Base-by-base conservation (phyloP, 2,113 vertebrate species). In the Tautogolabrus adspersus region DNA sequence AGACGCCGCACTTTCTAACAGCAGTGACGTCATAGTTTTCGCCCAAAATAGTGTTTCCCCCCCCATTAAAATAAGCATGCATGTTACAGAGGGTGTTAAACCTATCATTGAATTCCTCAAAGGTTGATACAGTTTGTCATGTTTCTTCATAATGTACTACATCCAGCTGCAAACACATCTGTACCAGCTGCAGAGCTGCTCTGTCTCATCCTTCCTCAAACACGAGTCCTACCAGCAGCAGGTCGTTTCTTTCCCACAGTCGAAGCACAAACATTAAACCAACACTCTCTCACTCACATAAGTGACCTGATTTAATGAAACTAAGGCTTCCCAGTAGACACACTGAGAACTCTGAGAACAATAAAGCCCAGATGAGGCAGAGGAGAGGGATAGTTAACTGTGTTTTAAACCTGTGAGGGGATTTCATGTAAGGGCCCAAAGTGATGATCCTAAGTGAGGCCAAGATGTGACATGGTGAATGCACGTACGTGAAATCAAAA, bases 261-360 rank as follows among this genome's bases (percentile, higher is more conserved):
- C 76, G 4, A 90, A 89, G 85, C 88, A 89, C 87, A 65, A 89
- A 73, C 78, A 85, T 51, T 26, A 52, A 74, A 69, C n/a, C 18
- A 12, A 38, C 62, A 46, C 6, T 54, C 46, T 11, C 64, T 16
- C 38, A 57, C 61, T 21, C 72, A n/a, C 15, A 7, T 22, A 42
- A 56, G 26, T 26, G 67, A 9, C 63, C 8, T n/a, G 11, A 0
- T 3, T 1, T 1, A 75, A 44, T 61, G 8, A 49, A 59, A 42
- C 30, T 1, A 5, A 16, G 44, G 3, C n/a, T n/a, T 21, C 38
- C 8, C 44, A 38, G n/a, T 11, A 13, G 6, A 60, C 19, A 22
- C 19, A 19, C 11, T 23, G 8, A 63, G 8, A 21, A 1, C 11
- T 11, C 23, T 26, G 1, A 3, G 37, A 2, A 40, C 47, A 23